phyloP scores from a whole-genome alignment of 2,888 invertebrate genomes.

The Mactromeris polynyma region DNA sequence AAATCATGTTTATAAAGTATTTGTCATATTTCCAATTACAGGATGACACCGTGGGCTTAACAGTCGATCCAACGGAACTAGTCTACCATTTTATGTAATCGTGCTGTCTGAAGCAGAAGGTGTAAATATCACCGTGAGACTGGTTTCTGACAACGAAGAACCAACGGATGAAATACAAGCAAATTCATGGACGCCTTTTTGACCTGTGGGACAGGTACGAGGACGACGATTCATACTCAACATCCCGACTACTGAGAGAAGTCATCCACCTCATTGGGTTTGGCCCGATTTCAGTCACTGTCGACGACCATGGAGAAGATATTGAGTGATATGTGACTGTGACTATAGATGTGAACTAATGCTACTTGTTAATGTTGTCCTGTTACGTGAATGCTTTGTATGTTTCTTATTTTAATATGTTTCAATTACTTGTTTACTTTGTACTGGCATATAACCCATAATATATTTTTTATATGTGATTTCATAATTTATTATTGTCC shows the following conservation, averaged over 20 bases:
- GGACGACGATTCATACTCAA: slow-evolving; percentile 19
- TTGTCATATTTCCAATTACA: no score
- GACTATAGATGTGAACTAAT: no score
- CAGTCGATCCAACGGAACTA: not conserved
- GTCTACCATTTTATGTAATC: slow-evolving; percentile 33
- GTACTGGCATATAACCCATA: no score
- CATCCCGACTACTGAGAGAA: slow-evolving; percentile 16
- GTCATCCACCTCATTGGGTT: slow-evolving; percentile 7
- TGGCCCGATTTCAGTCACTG: slow-evolving; percentile 7
- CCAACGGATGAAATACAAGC: not conserved
- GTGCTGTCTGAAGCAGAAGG: not conserved
- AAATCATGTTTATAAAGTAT: no score
- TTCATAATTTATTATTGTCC: no score
- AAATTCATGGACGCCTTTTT: not conserved
- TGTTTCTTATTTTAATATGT: no score
- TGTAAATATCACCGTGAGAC: not conserved
- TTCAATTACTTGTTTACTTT: no score
- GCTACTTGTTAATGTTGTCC: no score
- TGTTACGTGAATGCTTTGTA: no score
- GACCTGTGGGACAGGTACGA: slow-evolving; percentile 31
- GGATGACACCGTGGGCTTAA: slow-evolving; percentile 42
- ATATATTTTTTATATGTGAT: no score
- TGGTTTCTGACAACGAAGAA: slow-evolving; percentile 5
- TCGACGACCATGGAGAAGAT: slow-evolving; percentile 15
- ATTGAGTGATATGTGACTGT: no score